phyloP scores from a whole-genome alignment of 2,113 vertebrate genomes.

The Elanoides forficatus region DNA sequence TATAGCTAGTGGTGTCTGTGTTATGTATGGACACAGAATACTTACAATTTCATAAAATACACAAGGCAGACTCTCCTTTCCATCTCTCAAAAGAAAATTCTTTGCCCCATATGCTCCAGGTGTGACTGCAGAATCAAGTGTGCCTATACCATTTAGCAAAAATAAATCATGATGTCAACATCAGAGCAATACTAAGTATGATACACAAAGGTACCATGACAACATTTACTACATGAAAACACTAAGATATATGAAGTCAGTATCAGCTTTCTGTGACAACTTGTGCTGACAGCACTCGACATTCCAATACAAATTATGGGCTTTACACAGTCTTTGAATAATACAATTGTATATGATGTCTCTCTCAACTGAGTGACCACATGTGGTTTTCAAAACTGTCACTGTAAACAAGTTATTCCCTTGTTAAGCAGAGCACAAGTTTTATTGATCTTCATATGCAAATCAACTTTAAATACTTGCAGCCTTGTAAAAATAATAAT shows the following conservation, averaged over 20 bases:
- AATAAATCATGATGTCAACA: background rate
- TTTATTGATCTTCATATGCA: background rate
- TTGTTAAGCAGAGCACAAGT: background rate
- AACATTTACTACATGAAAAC: background rate
- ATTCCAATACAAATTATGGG: background rate
- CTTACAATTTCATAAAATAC: conserved; percentile 95
- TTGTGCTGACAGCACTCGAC: background rate
- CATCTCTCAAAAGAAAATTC: conserved; percentile 89
- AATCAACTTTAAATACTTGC: background rate
- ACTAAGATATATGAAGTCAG: background rate
- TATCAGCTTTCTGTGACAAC: background rate
- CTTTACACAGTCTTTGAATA: background rate
- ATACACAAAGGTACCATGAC: background rate
- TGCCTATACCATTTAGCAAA: conserved; percentile 69
- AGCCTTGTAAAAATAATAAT: background rate
- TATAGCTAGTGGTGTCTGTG: background rate
- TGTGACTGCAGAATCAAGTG: conserved; percentile 92
- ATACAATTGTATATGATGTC: background rate
- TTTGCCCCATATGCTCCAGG: conserved; percentile 83
- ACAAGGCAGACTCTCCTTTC: conserved; percentile 82
- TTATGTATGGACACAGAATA: background rate
- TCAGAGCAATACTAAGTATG: background rate
- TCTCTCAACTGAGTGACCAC: background rate
- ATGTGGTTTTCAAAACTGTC: background rate
- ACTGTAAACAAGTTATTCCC: background rate